A percentile compares a stretch with the other conserved stretches of the same genome.
phyloP scores from a whole-genome alignment of 2,113 vertebrate genomes.

The Hepsetus odoe region DNA sequence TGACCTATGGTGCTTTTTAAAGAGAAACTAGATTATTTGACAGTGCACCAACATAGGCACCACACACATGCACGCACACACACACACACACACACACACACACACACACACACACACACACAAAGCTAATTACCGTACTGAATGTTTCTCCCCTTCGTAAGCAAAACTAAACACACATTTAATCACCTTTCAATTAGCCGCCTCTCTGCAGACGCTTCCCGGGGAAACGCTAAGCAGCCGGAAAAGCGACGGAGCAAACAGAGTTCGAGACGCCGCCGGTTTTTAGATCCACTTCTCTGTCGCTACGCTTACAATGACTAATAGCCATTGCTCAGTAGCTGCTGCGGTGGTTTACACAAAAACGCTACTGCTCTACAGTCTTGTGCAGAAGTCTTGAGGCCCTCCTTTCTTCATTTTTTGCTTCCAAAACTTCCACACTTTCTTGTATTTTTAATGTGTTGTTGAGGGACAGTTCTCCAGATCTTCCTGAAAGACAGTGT shows the following conservation, averaged over 20 bases:
- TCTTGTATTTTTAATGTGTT: too few relatives aligned
- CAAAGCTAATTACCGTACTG: slow-evolving; percentile 25
- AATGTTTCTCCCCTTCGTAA: slow-evolving; percentile 34
- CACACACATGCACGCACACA: neutral
- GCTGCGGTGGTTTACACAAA: too few relatives aligned
- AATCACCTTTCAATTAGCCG: slow-evolving; percentile 44
- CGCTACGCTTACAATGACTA: too few relatives aligned
- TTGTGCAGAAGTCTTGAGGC: too few relatives aligned
- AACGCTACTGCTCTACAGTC: too few relatives aligned
- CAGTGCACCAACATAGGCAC: slow-evolving; percentile 28
- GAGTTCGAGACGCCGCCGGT: neutral
- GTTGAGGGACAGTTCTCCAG: too few relatives aligned
- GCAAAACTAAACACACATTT: slow-evolving; percentile 44
- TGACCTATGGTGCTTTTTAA: neutral
- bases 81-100: neutral
- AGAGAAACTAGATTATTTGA: neutral
- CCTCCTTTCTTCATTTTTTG: too few relatives aligned
- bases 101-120: slow-evolving; percentile 4
- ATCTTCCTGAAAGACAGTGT: too few relatives aligned
- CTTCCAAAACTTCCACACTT: too few relatives aligned
- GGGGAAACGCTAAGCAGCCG: slow-evolving; percentile 34
- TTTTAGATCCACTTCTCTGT: too few relatives aligned
- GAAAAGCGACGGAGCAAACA: slow-evolving; percentile 21
- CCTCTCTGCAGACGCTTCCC: slow-evolving; percentile 26
- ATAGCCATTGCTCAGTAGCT: too few relatives aligned